Evolutionary conservation across 1,140 invertebrate species (phyloP), one percentile per base, ranked within the genome.

Genomic region (Micrasema minimum): DNA sequence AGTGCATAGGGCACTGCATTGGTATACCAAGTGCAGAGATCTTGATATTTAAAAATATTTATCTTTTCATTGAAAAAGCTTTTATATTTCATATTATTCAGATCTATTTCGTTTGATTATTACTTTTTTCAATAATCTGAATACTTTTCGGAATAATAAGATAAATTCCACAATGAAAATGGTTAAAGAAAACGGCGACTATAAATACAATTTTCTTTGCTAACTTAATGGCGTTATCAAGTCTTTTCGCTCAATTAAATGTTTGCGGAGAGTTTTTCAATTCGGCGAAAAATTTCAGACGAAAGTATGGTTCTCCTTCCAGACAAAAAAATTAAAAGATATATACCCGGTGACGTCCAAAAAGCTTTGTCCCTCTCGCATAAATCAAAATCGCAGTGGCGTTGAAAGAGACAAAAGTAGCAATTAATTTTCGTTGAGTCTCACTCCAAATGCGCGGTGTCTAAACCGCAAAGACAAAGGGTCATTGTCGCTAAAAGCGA

Each of bases 401-500:
- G 57, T 46, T 22, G 67, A 75, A 23, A 35, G 62, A 61, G 73
- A 75, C 62, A 65, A 50, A 65, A 46, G 37, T 55, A 48, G 73
- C 69, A 75, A 75, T 75, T 75, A 75, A 75, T 75, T 75, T 71
- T 55, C 70, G 73, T 69, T 59, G 55, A 72, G 69, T 62, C 53
- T 50, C 69, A 57, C 73, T 75, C 26, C 51, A 69, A 66, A 23
- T 61, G 53, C 69, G 65, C 69, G 38, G 65, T 75, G 73, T 75
- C 73, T 66, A 57, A 66, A 75, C 73, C 73, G 46, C 73, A 66
- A 71, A 68, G 55, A 68, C 43, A 51, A 64, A 53, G 35, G 59
- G 57, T 41, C 53, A 61, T 68, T 74, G 67, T 70, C 64, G 43
- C 53, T 41, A 69, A 73, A 69, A 73, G 67, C 37, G 61, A 26